Base-by-base conservation (phyloP, 2,797 vertebrate genomes). In the Macropodus opercularis region DNA sequence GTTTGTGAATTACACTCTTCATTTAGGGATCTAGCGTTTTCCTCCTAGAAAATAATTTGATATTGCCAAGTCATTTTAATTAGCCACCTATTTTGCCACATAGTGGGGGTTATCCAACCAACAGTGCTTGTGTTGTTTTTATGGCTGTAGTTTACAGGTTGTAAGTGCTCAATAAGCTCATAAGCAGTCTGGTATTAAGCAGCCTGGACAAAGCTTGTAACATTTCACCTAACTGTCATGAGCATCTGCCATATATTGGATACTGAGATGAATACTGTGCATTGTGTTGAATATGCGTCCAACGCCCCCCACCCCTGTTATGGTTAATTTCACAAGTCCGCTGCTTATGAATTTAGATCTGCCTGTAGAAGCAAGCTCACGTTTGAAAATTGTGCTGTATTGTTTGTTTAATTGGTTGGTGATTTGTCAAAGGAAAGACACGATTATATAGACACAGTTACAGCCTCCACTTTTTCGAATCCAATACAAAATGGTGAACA, bases 181-280 rank as follows among this genome's bases (percentile, higher is more conserved):
- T 29, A 8, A 22, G 19, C 26, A 39, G 71, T 78, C 80, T 79
- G 61, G 60, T n/a, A n/a, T n/a, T n/a, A n/a, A n/a, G n/a, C n/a
- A 39, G 71, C 77, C 80, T 79, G 61, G 60, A 58, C 77, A 47
- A 46, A 62, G 53, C 41, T 55, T 66, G 63, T 61, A 63, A 66
- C 69, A 65, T 80, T 61, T 78, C 67, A 81, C 60, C 71, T 65
- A 48, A 53, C 50, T 56, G 65, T 64, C 54, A 35, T 32, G 24
- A 70, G 41, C 55, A 69, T 69, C 46, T 72, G 44, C 59, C 56
- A 53, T 44, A 61, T 61, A n/a, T n/a, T n/a, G n/a, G n/a, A n/a
- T n/a, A n/a, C n/a, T 52, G 29, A 70, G 51, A 78, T 65, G 35
- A 68, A n/a, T n/a, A n/a, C n/a, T n/a, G n/a, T n/a, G n/a, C n/a